A percentile compares a stretch with the other conserved stretches of the same genome.
Evolutionary conservation across 2,888 invertebrate genomes (phyloP).

Genomic region (Blastobasis lacticolella): DNA sequence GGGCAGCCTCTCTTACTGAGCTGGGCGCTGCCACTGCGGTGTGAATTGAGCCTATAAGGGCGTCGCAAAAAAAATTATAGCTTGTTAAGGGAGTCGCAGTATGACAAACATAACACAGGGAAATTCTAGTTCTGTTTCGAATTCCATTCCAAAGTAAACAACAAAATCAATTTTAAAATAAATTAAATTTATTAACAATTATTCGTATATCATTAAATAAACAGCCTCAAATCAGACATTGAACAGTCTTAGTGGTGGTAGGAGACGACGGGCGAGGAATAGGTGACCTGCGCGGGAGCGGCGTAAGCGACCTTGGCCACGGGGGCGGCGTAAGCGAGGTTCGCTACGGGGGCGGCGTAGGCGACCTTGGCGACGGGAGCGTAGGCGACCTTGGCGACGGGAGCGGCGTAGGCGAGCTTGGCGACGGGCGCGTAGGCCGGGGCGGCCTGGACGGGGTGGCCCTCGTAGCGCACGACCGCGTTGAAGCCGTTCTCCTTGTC

Average conservation of each 20-base stretch:
- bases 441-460: slow-evolving; percentile 14
- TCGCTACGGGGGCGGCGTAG: slow-evolving; percentile 21
- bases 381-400: slow-evolving; percentile 9
- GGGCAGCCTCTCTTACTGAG: too few species aligned
- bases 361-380: slow-evolving; percentile 23
- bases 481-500: slow-evolving; percentile 40
- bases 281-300: slow-evolving; percentile 38
- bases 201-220: slow-evolving; percentile 10
- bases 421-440: slow-evolving; percentile 21
- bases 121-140: too few species aligned
- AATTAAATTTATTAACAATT: slow-evolving; percentile 24
- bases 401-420: slow-evolving; percentile 5
- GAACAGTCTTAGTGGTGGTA: slow-evolving; percentile 46
- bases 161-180: too few species aligned
- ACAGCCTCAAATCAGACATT: slow-evolving; percentile 11
- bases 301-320: slow-evolving; percentile 26
- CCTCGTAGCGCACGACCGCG: slow-evolving; percentile 32
- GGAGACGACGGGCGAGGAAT: slow-evolving; percentile 51
- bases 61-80: too few species aligned
- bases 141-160: too few species aligned
- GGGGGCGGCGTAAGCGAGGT: slow-evolving; percentile 27
- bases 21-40: too few species aligned
- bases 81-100: too few species aligned
- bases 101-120: too few species aligned
- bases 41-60: too few species aligned